phyloP scores from a whole-genome alignment of 2,888 invertebrate genomes.

The Ectobius pallidus region DNA sequence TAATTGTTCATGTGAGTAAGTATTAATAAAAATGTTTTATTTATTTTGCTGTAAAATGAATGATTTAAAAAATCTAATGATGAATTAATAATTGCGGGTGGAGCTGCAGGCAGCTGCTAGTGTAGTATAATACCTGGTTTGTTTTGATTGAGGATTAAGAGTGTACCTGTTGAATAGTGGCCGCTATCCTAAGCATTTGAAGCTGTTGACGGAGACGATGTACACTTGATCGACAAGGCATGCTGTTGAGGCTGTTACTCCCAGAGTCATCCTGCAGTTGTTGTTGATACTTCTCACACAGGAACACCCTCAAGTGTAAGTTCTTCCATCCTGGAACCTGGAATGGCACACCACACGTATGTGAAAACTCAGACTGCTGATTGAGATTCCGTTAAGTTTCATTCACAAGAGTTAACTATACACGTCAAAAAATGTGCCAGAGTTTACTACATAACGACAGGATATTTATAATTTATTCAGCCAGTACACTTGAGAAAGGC shows the following conservation, averaged over 20 bases:
- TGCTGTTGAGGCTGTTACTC: neutral
- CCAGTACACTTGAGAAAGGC: too few relatives aligned
- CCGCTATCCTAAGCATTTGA: slow-evolving; percentile 84
- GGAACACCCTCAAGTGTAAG: slow-evolving; percentile 82
- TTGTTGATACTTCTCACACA: slow-evolving; percentile 68
- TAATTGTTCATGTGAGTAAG: too few relatives aligned
- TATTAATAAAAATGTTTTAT: too few relatives aligned
- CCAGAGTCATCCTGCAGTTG: slow-evolving; percentile 45
- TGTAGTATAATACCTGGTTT: too few relatives aligned
- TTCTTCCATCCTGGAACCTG: slow-evolving; percentile 83
- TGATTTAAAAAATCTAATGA: too few relatives aligned
- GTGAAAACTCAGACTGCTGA: neutral
- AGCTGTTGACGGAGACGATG: slow-evolving; percentile 69
- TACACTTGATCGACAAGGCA: slow-evolving; percentile 29
- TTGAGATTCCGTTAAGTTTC: neutral
- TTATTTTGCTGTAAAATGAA: too few relatives aligned
- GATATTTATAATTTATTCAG: too few relatives aligned
- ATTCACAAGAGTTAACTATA: neutral
- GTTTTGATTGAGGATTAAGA: too few relatives aligned
- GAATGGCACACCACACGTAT: slow-evolving; percentile 37
- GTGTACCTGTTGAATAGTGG: slow-evolving; percentile 72
- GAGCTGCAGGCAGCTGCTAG: too few relatives aligned
- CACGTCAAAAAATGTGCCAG: neutral
- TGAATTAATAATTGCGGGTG: too few relatives aligned
- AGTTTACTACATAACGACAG: neutral